Evolutionary conservation across 1,140 invertebrate genomes (phyloP).

Genomic region (Alviniconcha marisindica): DNA sequence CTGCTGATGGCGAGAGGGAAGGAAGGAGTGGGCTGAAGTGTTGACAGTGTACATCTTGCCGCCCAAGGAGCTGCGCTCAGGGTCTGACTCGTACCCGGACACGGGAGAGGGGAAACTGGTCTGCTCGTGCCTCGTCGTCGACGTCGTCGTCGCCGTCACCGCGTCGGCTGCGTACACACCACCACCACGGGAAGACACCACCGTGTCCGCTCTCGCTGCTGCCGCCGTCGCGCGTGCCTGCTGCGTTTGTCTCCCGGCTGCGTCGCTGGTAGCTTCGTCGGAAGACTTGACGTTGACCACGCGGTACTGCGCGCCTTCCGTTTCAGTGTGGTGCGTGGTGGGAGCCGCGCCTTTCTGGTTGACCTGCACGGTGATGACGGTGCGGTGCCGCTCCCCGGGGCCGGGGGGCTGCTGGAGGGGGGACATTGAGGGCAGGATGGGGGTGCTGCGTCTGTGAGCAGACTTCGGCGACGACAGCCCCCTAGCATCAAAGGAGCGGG

Average conservation of each 20-base stretch:
- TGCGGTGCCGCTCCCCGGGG: background rate
- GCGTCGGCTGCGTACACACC: background rate
- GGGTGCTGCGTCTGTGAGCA: background rate
- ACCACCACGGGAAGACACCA: no score
- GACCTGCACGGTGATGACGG: slow-evolving; percentile 27
- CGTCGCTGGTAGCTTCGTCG: slow-evolving; percentile 4
- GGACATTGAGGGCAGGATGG: no score
- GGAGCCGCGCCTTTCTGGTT: background rate
- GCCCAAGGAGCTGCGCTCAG: background rate
- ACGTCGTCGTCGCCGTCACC: no score
- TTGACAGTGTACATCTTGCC: background rate
- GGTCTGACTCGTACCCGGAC: slow-evolving; percentile 19
- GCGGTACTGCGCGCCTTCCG: slow-evolving; percentile 28
- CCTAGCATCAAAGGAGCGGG: background rate
- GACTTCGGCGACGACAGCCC: background rate
- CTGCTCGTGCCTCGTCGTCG: slow-evolving; percentile 8
- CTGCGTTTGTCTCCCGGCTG: no score
- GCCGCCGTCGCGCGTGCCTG: no score
- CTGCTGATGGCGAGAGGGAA: background rate
- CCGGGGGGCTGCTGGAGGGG: background rate
- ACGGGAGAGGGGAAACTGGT: slow-evolving; percentile 25
- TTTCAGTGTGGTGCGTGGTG: background rate
- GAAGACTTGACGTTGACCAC: slow-evolving; percentile 40
- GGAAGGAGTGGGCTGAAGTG: slow-evolving; percentile 8
- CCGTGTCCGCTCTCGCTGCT: background rate